These are phyloP conservation scores for Psephotus haematonotus DNA, from an alignment of 2,113 vertebrate genomes.

Conservation along the genomic window DNA sequence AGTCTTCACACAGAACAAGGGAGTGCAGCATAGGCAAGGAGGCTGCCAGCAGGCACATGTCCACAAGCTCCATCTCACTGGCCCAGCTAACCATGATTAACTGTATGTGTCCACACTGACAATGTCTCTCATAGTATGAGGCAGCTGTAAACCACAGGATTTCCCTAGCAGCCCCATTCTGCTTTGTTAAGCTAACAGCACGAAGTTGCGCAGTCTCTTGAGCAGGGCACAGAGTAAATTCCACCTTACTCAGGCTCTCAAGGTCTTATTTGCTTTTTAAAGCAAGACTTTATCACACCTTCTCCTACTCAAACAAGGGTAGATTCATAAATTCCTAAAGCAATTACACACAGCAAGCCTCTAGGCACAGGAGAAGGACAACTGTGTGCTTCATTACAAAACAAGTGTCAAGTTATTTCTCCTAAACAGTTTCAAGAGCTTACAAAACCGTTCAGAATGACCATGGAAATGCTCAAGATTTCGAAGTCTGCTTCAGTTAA, in stretches of 20 bases:
- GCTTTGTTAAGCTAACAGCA: neutral
- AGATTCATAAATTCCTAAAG: neutral
- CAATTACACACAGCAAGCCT: accelerated
- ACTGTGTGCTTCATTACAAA: neutral
- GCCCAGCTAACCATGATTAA: neutral
- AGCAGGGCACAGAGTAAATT: neutral
- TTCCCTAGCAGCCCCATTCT: neutral
- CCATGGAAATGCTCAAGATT: slow-evolving; percentile 12
- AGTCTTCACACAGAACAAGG: neutral
- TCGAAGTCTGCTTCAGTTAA: neutral
- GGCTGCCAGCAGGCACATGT: neutral
- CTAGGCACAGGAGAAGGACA: neutral
- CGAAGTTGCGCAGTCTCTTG: neutral
- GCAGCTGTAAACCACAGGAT: accelerated
- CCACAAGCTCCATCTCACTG: accelerated
- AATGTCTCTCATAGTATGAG: accelerated
- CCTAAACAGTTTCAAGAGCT: neutral
- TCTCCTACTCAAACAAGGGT: neutral
- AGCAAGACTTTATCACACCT: neutral
- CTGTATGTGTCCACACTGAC: accelerated
- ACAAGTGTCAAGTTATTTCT: neutral
- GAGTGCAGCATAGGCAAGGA: neutral
- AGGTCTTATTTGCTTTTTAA: neutral
- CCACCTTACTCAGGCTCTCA: neutral
- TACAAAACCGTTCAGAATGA: slow-evolving; percentile 6